These are phyloP conservation scores for Gopherus flavomarginatus DNA, from an alignment of 2,113 vertebrate species.

Conservation along the genomic window DNA sequence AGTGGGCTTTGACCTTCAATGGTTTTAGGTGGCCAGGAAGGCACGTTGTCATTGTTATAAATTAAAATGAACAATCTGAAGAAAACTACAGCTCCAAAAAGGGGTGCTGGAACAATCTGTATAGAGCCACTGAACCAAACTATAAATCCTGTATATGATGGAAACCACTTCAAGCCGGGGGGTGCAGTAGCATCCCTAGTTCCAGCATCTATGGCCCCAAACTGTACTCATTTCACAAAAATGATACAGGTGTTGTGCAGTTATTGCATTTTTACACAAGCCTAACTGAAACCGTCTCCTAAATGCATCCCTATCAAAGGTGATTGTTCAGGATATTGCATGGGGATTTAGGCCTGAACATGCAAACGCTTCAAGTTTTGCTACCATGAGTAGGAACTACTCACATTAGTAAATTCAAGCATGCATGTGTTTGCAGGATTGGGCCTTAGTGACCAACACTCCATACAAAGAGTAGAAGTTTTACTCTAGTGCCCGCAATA, in stretches of 20 bases:
- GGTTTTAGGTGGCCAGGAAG: neutral
- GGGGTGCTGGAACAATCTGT: no score
- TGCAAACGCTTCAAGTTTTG: neutral
- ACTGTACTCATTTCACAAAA: neutral
- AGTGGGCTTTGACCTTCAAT: neutral
- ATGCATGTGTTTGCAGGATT: neutral
- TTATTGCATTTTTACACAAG: neutral
- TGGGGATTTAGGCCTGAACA: neutral
- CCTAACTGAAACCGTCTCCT: neutral
- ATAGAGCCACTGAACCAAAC: no score
- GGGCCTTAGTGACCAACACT: neutral
- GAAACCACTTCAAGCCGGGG: no score
- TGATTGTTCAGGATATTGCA: neutral
- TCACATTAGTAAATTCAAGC: accelerated
- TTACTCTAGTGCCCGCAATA: neutral
- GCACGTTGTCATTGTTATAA: neutral
- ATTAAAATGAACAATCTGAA: neutral
- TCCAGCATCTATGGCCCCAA: neutral
- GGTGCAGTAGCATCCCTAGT: no score
- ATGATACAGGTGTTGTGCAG: neutral
- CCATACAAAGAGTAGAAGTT: neutral
- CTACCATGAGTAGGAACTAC: accelerated
- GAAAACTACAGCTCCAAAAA: neutral
- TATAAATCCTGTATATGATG: no score
- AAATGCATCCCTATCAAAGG: neutral